Conservation (phyloP, 2,888 invertebrate genomes). For the Nowickia ferox region DNA sequence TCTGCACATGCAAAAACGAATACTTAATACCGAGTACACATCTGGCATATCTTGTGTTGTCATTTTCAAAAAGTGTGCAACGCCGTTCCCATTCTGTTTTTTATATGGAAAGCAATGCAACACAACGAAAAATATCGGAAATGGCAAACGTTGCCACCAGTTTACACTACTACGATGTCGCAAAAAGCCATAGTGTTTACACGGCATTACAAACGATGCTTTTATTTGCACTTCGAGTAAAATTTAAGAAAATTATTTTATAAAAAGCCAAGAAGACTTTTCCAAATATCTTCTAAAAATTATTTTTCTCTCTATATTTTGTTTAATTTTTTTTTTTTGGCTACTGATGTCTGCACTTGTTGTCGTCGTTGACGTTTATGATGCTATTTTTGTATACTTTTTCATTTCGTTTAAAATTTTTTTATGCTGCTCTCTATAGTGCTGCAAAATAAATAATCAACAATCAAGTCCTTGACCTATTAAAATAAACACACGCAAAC, state of each 20-base stretch:
- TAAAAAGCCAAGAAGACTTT: background rate
- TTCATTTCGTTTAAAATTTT: background rate
- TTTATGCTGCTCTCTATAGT: conserved; percentile 29
- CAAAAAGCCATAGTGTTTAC: too few relatives aligned
- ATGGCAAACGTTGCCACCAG: too few relatives aligned
- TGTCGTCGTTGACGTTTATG: conserved; percentile 31
- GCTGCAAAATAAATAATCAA: conserved; percentile 63
- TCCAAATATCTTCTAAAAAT: background rate
- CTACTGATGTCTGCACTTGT: background rate
- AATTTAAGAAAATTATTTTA: conserved; percentile 4
- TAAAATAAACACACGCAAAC: conserved; percentile 37
- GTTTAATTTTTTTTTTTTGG: background rate
- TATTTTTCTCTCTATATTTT: background rate
- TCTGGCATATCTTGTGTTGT: too few relatives aligned
- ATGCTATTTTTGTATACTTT: conserved; percentile 25
- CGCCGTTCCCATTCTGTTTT: too few relatives aligned
- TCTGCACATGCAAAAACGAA: too few relatives aligned
- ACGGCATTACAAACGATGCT: background rate
- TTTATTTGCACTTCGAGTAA: background rate
- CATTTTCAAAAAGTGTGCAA: too few relatives aligned
- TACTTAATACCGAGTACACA: too few relatives aligned
- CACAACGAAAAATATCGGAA: too few relatives aligned
- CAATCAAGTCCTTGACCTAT: conserved; percentile 71
- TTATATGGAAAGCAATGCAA: too few relatives aligned
- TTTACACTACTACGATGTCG: too few relatives aligned